These are phyloP conservation scores for Sceloporus tristichus DNA, from an alignment of 2,113 vertebrate species.

Conservation along the genomic window DNA sequence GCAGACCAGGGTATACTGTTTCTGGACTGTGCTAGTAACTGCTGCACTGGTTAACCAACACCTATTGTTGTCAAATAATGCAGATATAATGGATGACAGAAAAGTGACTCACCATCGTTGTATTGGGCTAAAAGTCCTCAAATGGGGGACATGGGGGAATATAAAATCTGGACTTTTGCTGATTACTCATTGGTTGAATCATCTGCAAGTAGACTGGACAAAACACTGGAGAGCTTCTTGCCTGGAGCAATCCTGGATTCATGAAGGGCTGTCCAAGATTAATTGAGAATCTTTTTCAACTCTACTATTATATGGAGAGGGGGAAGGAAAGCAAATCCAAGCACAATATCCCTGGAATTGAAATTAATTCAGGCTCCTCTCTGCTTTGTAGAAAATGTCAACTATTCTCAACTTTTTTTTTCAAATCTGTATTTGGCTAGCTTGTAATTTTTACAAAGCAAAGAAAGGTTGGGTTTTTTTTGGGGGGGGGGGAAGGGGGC, in stretches of 20 bases:
- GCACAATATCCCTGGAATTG: background rate
- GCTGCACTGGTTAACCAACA: constrained; percentile 23
- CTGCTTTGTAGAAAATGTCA: background rate
- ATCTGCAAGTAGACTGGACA: constrained; percentile 19
- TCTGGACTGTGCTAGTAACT: constrained; percentile 15
- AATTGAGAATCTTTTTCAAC: background rate
- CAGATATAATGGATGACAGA: constrained; percentile 34
- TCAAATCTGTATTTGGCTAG: background rate
- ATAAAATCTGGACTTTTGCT: constrained; percentile 6
- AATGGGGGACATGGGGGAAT: background rate
- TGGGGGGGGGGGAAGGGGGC: too few species aligned
- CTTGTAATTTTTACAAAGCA: background rate
- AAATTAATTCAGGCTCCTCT: background rate
- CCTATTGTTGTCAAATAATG: constrained; percentile 36
- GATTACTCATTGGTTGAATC: constrained; percentile 22
- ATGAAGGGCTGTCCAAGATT: background rate
- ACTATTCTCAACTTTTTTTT: background rate
- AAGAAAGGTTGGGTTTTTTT: too few species aligned
- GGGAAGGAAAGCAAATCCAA: background rate
- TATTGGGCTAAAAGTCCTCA: constrained; percentile 8
- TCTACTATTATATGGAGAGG: background rate
- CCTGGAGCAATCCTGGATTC: constrained; percentile 15
- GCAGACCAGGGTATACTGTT: background rate
- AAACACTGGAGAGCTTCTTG: constrained; percentile 14
- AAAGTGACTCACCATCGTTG: constrained; percentile 46